These are phyloP conservation scores for Isoperla grammatica DNA, from an alignment of 2,888 invertebrate species.

Conservation along the genomic window DNA sequence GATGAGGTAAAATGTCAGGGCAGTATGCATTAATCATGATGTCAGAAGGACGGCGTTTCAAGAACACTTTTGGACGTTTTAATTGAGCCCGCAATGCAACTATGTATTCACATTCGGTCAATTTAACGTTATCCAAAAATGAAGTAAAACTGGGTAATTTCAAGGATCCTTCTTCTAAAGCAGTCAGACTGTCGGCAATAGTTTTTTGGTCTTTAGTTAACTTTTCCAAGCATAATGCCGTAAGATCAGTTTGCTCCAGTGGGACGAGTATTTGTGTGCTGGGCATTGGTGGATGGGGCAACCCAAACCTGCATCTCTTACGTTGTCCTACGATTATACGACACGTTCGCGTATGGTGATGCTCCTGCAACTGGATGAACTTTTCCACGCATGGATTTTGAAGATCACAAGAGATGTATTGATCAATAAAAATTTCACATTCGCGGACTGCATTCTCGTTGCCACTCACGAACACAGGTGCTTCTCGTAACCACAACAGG, in stretches of 20 bases:
- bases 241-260: neutral
- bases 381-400: conserved; percentile 25
- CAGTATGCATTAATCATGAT: conserved; percentile 35
- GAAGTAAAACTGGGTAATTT: neutral
- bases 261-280: conserved; percentile 23
- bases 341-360: conserved; percentile 33
- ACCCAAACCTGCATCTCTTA: conserved; percentile 31
- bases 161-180: too few species aligned
- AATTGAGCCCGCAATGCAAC: conserved; percentile 26
- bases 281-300: conserved; percentile 32
- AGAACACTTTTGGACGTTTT: conserved; percentile 26
- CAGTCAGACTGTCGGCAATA: conserved; percentile 10
- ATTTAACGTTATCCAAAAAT: neutral
- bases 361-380: conserved; percentile 28
- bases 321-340: conserved; percentile 25
- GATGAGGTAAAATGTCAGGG: conserved; percentile 33
- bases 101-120: conserved; percentile 26
- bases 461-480: neutral
- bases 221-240: neutral
- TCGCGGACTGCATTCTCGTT: conserved; percentile 7
- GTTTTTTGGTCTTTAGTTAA: too few species aligned
- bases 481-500: neutral
- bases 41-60: conserved; percentile 25
- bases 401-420: conserved; percentile 31
- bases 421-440: conserved; percentile 27